These are phyloP conservation scores for Daktulosphaira vitifoliae DNA, from an alignment of 1,140 invertebrate genomes.

Conservation along the genomic window DNA sequence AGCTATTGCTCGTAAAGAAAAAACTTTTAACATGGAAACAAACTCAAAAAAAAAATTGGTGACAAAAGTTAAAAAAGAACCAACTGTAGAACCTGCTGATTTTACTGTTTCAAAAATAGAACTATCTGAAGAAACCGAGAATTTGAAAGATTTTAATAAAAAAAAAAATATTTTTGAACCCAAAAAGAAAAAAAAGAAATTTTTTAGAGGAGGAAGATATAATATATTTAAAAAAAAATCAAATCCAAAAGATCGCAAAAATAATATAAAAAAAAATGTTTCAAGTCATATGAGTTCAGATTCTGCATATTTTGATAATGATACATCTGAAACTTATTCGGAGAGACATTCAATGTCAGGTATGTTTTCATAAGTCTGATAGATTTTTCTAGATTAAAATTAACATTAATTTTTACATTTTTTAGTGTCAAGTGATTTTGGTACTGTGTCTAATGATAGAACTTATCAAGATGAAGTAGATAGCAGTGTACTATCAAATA, in stretches of 20 bases:
- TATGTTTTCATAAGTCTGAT: constrained; percentile 13
- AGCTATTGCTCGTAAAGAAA: constrained; percentile 43
- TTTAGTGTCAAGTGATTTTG: constrained; percentile 23
- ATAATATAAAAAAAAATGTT: constrained; percentile 4
- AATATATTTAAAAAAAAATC: constrained; percentile 30
- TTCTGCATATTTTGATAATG: not conserved
- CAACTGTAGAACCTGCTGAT: not conserved
- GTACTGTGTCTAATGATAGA: constrained; percentile 21
- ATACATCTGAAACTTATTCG: constrained; percentile 16
- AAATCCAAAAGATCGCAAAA: constrained; percentile 13
- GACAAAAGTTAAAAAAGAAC: constrained; percentile 15
- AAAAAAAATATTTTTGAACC: constrained; percentile 13
- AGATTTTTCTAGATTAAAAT: not conserved
- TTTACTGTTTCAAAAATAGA: not conserved
- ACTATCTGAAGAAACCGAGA: not conserved
- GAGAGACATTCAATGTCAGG: constrained; percentile 24
- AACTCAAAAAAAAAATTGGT: constrained; percentile 22
- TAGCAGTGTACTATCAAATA: not conserved
- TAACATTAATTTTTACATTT: not conserved
- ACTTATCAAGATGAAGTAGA: constrained; percentile 23
- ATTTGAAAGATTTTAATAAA: not conserved
- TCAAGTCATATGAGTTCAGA: not conserved
- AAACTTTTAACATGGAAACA: constrained; percentile 39
- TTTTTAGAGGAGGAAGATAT: constrained; percentile 19
- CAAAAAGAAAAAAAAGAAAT: constrained; percentile 25